Conservation (phyloP, 2,113 vertebrate genomes). For the Stegastes partitus region DNA sequence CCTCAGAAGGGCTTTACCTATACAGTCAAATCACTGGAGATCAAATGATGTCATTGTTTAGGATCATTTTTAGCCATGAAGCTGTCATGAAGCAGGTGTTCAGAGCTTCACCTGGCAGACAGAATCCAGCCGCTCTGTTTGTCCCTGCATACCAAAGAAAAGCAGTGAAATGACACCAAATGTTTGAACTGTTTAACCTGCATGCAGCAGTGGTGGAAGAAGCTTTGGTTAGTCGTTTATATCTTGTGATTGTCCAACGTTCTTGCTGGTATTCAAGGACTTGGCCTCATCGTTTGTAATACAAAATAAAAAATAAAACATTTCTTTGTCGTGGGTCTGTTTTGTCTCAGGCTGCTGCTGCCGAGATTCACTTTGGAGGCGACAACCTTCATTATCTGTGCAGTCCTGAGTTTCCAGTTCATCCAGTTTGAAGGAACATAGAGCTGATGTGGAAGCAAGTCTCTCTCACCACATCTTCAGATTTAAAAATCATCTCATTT, state of each 20-base stretch:
- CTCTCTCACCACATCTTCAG: no score
- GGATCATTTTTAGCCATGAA: no score
- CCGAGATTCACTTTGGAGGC: no score
- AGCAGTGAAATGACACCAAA: no score
- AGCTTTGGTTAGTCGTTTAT: neutral
- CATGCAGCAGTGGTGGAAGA: neutral
- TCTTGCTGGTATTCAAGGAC: constrained; percentile 53
- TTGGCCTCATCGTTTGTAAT: constrained; percentile 32
- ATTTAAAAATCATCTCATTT: no score
- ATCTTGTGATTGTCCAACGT: constrained; percentile 20
- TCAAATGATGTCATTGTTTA: neutral
- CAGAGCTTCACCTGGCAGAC: no score
- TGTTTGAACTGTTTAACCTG: neutral
- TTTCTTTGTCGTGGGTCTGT: neutral
- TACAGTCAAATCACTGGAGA: constrained; percentile 11
- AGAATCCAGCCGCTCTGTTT: neutral
- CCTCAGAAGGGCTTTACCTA: neutral
- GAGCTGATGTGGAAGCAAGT: no score
- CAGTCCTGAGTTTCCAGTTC: no score
- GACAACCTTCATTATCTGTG: no score
- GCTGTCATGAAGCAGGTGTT: neutral
- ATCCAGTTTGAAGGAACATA: no score
- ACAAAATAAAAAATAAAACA: neutral
- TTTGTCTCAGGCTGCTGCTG: neutral
- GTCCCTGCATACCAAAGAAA: no score